Conservation (phyloP, 2,888 invertebrate species). For the Apomyelois bistriatella region DNA sequence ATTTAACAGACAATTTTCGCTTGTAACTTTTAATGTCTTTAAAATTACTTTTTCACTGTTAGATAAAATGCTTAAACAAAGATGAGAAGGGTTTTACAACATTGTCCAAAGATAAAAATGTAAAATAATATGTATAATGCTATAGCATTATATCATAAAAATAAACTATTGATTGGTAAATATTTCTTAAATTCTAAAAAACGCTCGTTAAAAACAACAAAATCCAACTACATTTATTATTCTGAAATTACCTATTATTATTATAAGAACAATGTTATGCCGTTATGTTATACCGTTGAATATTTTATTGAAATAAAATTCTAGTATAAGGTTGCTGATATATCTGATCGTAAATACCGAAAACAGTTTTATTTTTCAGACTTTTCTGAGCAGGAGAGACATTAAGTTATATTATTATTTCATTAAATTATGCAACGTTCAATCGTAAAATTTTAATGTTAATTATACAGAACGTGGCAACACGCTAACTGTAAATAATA, state of each 20-base stretch:
- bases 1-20: conserved; percentile 3
- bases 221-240: too few species aligned
- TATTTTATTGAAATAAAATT: too few species aligned
- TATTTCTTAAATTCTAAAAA: too few species aligned
- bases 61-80: background rate
- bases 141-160: background rate
- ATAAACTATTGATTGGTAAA: too few species aligned
- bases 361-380: background rate
- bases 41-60: background rate
- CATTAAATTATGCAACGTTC: conserved; percentile 5
- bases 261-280: too few species aligned
- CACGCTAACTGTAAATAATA: conserved; percentile 26
- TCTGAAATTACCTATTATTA: too few species aligned
- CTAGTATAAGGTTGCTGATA: background rate
- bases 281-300: too few species aligned
- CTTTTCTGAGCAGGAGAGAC: background rate
- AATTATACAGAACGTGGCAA: conserved; percentile 18
- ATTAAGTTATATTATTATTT: too few species aligned
- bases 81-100: background rate
- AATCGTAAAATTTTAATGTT: conserved; percentile 15
- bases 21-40: conserved; percentile 1
- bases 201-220: too few species aligned
- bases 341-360: background rate
- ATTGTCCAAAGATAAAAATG: too few species aligned
- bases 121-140: too few species aligned